Conservation (phyloP, 2,113 vertebrate species). For the Podilymbus podiceps region DNA sequence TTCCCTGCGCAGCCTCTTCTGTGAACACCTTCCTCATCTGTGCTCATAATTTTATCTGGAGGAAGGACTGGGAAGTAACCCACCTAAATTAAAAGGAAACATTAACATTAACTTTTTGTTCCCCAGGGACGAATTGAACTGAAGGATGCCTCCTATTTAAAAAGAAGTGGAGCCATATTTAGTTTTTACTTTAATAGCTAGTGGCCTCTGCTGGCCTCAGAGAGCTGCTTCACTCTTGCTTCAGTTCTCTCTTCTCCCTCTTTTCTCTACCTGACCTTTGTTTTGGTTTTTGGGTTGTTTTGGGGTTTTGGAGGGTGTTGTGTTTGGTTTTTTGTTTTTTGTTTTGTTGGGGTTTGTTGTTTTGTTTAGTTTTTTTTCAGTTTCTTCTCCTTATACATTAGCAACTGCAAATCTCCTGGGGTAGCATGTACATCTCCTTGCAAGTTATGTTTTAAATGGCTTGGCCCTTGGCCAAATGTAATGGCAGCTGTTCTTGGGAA, state of each 20-base stretch:
- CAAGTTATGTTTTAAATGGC: neutral
- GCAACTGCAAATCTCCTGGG: neutral
- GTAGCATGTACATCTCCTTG: neutral
- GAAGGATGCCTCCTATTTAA: neutral
- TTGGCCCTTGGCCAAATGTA: neutral
- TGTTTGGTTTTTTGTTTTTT: no score
- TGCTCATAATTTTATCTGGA: neutral
- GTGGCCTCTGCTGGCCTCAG: neutral
- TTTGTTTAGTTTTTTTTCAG: neutral
- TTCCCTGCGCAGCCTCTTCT: neutral
- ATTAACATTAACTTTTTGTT: neutral
- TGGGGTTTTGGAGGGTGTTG: rapidly evolving
- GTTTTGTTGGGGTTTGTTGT: no score
- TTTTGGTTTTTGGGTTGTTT: neutral
- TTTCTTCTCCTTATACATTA: neutral
- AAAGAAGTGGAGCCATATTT: neutral
- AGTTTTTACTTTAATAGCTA: neutral
- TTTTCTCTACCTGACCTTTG: neutral
- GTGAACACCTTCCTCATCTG: neutral
- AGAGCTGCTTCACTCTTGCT: neutral
- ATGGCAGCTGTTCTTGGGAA: neutral
- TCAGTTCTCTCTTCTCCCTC: neutral
- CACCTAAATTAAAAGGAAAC: neutral
- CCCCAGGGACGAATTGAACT: neutral
- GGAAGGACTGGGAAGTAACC: neutral